These are phyloP conservation scores for Pantherophis alleghaniensis DNA, from an alignment of 2,797 vertebrate species.

Conservation along the genomic window DNA sequence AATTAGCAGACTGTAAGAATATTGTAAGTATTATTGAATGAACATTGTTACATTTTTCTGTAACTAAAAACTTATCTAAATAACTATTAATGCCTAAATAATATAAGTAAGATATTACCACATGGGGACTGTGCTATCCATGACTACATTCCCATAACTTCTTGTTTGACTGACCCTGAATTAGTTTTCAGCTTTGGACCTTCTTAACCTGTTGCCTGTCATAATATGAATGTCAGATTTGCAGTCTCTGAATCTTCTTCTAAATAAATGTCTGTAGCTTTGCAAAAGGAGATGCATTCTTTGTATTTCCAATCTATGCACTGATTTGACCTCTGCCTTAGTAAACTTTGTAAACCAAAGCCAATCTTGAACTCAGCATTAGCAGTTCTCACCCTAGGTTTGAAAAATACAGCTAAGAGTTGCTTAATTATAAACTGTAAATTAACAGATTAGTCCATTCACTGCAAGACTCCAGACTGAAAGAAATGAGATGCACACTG, in stretches of 20 bases:
- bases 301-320: background rate
- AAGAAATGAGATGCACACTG: constrained; percentile 69
- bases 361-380: constrained; percentile 39
- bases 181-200: background rate
- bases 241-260: background rate
- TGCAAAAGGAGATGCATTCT: constrained; percentile 1
- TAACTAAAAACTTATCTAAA: background rate
- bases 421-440: constrained; percentile 42
- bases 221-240: background rate
- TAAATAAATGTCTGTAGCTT: constrained; percentile 20
- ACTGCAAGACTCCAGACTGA: constrained; percentile 29
- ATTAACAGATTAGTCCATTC: constrained; percentile 30
- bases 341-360: constrained; percentile 42
- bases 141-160: background rate
- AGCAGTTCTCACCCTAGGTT: constrained; percentile 42
- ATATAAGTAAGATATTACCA: background rate
- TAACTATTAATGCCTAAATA: constrained; percentile 1
- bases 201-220: background rate
- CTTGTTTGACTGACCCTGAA: background rate
- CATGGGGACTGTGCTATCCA: background rate
- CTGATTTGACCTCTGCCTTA: constrained; percentile 22
- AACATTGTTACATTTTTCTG: background rate
- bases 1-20: background rate
- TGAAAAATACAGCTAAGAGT: constrained; percentile 5
- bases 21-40: background rate